phyloP scores from a whole-genome alignment of 2,888 invertebrate species.

The Hirtodrosophila alboralis region DNA sequence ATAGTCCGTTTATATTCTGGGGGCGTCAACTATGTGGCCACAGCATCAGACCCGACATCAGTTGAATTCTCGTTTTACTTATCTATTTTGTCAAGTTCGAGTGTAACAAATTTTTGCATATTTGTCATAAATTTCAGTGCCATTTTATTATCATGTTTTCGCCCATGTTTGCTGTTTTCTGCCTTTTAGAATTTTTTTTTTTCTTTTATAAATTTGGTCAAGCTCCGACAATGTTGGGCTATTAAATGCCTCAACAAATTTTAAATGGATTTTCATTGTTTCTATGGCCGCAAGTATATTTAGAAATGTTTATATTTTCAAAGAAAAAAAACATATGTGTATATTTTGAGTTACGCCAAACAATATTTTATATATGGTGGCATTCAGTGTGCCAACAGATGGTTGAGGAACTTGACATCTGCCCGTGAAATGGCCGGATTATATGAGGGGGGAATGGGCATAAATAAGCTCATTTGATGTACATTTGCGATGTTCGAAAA shows the following conservation, averaged over 20 bases:
- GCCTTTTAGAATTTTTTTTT: slow-evolving; percentile 6
- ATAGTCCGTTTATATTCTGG: slow-evolving; percentile 29
- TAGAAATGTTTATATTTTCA: slow-evolving; percentile 40
- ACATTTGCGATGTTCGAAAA: slow-evolving; percentile 15
- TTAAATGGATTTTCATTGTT: slow-evolving; percentile 65
- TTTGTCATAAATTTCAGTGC: slow-evolving; percentile 68
- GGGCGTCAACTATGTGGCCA: slow-evolving; percentile 50
- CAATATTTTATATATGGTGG: slow-evolving; percentile 15
- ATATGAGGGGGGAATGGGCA: slow-evolving; percentile 5
- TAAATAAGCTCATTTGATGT: slow-evolving; percentile 26
- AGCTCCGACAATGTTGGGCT: slow-evolving; percentile 34
- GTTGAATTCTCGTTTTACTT: slow-evolving; percentile 14
- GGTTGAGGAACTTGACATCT: slow-evolving; percentile 29
- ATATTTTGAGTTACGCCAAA: slow-evolving; percentile 7
- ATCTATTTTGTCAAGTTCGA: slow-evolving; percentile 58
- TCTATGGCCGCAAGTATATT: slow-evolving; percentile 35
- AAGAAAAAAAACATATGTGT: slow-evolving; percentile 6
- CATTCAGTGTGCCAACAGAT: slow-evolving; percentile 22
- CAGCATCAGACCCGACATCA: slow-evolving; percentile 12
- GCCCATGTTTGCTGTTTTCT: slow-evolving; percentile 44
- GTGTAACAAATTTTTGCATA: slow-evolving; percentile 72
- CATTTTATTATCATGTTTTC: slow-evolving; percentile 51
- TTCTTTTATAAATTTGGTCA: slow-evolving; percentile 20
- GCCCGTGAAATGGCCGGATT: slow-evolving; percentile 25
- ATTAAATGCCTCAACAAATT: slow-evolving; percentile 53